Evolutionary conservation across 2,888 invertebrate species (phyloP).

Genomic region (Leptopilina syphax): DNA sequence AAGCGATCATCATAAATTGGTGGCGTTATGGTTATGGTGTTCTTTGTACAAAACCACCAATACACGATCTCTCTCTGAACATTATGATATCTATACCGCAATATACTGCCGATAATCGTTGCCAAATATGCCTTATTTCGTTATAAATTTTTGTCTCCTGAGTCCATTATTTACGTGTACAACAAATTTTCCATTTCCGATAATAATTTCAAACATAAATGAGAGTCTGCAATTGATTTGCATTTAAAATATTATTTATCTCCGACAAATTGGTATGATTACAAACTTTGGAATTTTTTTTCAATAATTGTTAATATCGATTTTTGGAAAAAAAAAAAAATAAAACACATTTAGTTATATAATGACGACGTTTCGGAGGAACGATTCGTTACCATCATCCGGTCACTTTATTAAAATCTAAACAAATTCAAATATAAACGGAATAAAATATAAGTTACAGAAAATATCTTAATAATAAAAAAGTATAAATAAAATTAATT

Average conservation of each 20-base stretch:
- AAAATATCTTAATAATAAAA: too few relatives aligned
- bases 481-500: too few relatives aligned
- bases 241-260: background rate
- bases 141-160: slow-evolving; percentile 9
- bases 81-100: slow-evolving; percentile 14
- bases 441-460: too few relatives aligned
- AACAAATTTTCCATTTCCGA: slow-evolving; percentile 10
- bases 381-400: too few relatives aligned
- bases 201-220: background rate
- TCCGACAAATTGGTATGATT: too few relatives aligned
- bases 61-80: slow-evolving; percentile 28
- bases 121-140: background rate
- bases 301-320: too few relatives aligned
- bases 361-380: too few relatives aligned
- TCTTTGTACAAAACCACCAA: background rate
- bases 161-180: slow-evolving; percentile 21
- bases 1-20: slow-evolving; percentile 60
- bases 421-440: too few relatives aligned
- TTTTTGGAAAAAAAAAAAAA: too few relatives aligned
- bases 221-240: background rate
- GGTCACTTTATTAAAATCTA: too few relatives aligned
- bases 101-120: background rate
- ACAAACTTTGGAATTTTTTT: too few relatives aligned
- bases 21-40: slow-evolving; percentile 50
- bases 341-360: too few relatives aligned